These are phyloP conservation scores for Forbesichthys papilliferus DNA, from an alignment of 2,113 vertebrate species.

Conservation along the genomic window DNA sequence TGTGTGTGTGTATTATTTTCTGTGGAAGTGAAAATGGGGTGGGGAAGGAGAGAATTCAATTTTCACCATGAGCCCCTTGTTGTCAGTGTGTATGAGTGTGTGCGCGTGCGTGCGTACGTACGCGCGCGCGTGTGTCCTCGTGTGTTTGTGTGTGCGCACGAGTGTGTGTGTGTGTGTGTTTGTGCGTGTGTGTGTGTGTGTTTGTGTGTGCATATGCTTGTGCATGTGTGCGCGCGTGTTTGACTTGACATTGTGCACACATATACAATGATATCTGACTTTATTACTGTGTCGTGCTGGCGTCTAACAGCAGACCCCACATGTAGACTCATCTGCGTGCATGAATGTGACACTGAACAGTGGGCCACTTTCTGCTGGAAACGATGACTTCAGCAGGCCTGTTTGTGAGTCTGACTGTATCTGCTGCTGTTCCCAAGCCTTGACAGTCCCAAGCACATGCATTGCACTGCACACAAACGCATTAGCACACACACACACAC, in stretches of 20 bases:
- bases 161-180: no score
- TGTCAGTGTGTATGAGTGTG: not conserved
- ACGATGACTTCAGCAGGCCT: conserved; percentile 72
- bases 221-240: not conserved
- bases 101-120: not conserved
- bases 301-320: conserved; percentile 48
- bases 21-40: conserved; percentile 5
- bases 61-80: conserved; percentile 10
- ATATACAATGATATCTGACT: not conserved
- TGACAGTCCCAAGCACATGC: conserved; percentile 33
- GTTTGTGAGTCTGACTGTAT: conserved; percentile 40
- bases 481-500: conserved; percentile 31
- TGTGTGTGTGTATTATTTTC: conserved; percentile 3
- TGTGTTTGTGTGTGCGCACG: not conserved
- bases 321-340: conserved; percentile 65
- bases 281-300: conserved; percentile 5
- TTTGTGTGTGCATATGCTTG: no score
- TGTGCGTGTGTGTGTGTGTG: no score
- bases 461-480: not conserved
- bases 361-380: conserved; percentile 70
- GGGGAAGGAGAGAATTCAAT: conserved; percentile 1
- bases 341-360: conserved; percentile 68
- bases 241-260: not conserved
- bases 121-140: no score
- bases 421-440: conserved; percentile 54